phyloP scores from a whole-genome alignment of 2,113 vertebrate genomes.

The Siniperca chuatsi region DNA sequence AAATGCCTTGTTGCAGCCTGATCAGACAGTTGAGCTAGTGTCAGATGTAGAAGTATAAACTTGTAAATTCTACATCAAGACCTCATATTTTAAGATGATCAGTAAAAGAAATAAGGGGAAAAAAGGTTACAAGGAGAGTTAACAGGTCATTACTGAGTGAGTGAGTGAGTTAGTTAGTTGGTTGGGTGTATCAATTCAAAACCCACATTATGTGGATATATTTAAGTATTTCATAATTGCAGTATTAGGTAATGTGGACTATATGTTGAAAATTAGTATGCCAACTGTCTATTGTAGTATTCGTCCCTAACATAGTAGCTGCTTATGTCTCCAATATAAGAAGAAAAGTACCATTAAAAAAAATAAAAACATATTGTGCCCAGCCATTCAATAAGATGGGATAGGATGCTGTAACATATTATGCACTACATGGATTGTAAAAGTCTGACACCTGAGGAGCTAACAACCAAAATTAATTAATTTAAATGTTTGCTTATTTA shows the following conservation, averaged over 20 bases:
- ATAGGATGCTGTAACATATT: background rate
- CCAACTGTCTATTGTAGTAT: background rate
- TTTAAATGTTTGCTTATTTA: slow-evolving; percentile 14
- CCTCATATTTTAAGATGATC: background rate
- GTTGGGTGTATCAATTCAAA: background rate
- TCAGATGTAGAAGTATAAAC: background rate
- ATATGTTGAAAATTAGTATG: background rate
- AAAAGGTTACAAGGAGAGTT: background rate
- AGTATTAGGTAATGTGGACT: background rate
- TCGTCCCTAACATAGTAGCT: background rate
- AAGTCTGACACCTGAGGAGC: background rate
- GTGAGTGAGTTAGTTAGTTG: background rate
- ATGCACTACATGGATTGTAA: background rate
- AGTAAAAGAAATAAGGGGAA: background rate
- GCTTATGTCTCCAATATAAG: background rate
- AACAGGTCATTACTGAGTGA: background rate
- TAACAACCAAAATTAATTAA: background rate
- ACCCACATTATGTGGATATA: background rate
- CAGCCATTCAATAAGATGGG: background rate
- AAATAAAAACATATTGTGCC: background rate
- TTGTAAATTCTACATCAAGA: background rate
- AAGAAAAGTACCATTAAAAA: no score
- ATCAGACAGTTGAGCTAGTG: background rate
- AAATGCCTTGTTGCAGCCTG: background rate
- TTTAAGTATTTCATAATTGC: background rate